Conservation (phyloP, 2,113 vertebrate species). For the Sinocyclocheilus anophthalmus region DNA sequence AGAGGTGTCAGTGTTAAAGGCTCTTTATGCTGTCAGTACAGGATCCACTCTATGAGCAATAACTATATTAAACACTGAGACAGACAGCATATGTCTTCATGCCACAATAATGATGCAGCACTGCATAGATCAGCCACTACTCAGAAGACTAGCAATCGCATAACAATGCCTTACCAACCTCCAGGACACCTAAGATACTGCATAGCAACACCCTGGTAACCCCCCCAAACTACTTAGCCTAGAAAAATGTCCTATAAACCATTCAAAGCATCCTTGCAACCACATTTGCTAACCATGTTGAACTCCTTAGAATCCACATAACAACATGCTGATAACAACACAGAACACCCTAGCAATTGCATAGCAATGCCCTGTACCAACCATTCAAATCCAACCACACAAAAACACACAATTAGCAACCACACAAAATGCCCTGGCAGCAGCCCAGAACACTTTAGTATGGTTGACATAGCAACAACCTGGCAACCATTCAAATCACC, state of each 20-base stretch:
- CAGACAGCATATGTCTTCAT: background rate
- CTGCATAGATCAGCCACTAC: background rate
- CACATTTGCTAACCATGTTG: too few relatives aligned
- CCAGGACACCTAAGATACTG: background rate
- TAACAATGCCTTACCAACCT: background rate
- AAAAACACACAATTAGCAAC: too few relatives aligned
- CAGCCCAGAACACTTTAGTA: too few relatives aligned
- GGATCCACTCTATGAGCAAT: constrained; percentile 26
- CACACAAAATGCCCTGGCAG: too few relatives aligned
- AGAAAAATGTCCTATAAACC: background rate
- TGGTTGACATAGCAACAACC: too few relatives aligned
- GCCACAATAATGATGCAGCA: background rate
- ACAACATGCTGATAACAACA: too few relatives aligned
- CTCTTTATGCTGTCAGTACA: constrained; percentile 45
- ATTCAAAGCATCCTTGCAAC: too few relatives aligned
- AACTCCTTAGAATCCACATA: too few relatives aligned
- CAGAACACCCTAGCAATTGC: too few relatives aligned
- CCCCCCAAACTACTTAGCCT: background rate
- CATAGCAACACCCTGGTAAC: background rate
- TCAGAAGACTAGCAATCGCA: background rate
- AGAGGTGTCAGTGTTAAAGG: constrained; percentile 44
- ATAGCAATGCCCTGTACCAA: too few relatives aligned
- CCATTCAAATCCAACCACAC: too few relatives aligned
- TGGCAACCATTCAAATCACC: too few relatives aligned
- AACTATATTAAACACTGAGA: constrained; percentile 33